phyloP scores from a whole-genome alignment of 1,140 invertebrate species.

The Linepithema humile region DNA sequence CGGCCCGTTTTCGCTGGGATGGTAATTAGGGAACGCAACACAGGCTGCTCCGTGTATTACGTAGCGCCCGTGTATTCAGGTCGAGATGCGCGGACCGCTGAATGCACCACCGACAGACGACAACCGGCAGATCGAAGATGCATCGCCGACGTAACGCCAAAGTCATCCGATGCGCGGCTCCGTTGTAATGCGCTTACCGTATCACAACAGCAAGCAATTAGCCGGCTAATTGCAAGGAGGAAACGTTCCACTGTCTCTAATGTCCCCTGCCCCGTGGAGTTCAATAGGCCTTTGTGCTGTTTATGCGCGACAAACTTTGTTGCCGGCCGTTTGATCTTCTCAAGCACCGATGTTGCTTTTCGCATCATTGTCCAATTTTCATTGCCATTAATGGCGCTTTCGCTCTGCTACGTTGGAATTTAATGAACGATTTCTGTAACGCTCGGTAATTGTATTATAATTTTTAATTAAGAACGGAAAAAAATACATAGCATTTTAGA shows the following conservation, averaged over 20 bases:
- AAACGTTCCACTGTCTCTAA: conserved; percentile 44
- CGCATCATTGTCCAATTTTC: conserved; percentile 29
- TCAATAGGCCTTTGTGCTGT: conserved; percentile 56
- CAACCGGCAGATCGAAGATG: conserved; percentile 54
- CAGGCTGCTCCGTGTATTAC: conserved; percentile 27
- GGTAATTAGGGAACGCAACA: conserved; percentile 53
- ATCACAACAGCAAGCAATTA: conserved; percentile 54
- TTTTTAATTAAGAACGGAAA: conserved; percentile 6
- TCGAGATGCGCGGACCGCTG: conserved; percentile 40
- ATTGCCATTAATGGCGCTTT: not conserved
- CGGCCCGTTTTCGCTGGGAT: conserved; percentile 10
- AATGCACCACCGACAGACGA: conserved; percentile 43
- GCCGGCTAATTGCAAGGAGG: conserved; percentile 55
- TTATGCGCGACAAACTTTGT: conserved; percentile 39
- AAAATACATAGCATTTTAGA: not conserved
- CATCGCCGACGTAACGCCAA: conserved; percentile 39
- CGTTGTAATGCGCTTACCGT: conserved; percentile 57
- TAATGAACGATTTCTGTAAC: not conserved
- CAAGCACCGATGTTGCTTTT: not conserved
- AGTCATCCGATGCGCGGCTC: conserved; percentile 48
- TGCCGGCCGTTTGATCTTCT: conserved; percentile 40
- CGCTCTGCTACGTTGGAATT: not conserved
- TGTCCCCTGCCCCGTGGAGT: conserved; percentile 3
- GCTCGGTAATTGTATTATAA: not conserved
- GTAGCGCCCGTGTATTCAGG: conserved; percentile 34